Percentiles rank a stretch among this genome's conserved stretches.
Conservation (phyloP, 2,797 vertebrate genomes). For the Anniella stebbinsi region DNA sequence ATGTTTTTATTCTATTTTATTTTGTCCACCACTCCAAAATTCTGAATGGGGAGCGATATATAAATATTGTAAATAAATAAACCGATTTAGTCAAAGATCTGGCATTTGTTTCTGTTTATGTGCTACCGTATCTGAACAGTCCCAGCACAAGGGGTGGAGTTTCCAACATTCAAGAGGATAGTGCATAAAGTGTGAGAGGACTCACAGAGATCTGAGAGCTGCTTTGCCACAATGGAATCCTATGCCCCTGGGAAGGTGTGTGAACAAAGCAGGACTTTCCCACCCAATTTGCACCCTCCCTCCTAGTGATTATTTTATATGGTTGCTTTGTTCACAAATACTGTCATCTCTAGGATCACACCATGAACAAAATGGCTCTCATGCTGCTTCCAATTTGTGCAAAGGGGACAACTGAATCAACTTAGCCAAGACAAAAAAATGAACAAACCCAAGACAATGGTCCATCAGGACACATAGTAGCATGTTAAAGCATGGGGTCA, state of each 20-base stretch:
- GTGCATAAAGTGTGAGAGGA: background rate
- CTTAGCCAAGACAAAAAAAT: background rate
- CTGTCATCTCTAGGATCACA: background rate
- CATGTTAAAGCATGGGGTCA: conserved; percentile 35
- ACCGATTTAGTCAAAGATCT: background rate
- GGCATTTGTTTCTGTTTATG: background rate
- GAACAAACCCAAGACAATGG: background rate
- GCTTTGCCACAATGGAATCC: background rate
- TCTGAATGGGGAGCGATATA: too few species aligned
- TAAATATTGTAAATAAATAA: too few species aligned
- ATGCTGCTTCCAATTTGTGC: background rate
- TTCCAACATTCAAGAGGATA: background rate
- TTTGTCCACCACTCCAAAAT: too few species aligned
- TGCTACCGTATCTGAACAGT: background rate
- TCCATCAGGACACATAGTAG: background rate
- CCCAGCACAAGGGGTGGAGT: background rate
- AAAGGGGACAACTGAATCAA: background rate
- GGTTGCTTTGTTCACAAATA: background rate
- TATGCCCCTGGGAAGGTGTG: background rate
- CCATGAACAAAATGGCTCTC: background rate
- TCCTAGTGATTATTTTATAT: background rate
- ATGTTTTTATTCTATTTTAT: too few species aligned
- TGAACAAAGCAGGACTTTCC: background rate
- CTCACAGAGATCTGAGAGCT: background rate
- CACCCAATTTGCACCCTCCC: background rate